phyloP scores from a whole-genome alignment of 30 jellyfish, hydroid and myxozoan species.

The Cassiopea xamachana region DNA sequence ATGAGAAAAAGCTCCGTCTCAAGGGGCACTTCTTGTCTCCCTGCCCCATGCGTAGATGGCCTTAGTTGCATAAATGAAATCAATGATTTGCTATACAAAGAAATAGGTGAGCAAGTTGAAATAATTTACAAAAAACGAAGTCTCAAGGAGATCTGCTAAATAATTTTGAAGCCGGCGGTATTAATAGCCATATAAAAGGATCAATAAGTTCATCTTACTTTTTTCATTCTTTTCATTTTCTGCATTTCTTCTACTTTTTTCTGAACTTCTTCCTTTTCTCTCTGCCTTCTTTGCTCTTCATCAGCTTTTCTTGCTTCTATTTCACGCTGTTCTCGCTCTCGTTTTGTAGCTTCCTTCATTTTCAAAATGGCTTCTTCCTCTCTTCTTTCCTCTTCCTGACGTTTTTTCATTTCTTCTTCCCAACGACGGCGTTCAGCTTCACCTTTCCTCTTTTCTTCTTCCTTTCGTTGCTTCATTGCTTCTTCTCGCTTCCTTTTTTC shows the following conservation, averaged over 20 bases:
- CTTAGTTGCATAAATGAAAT: too few relatives aligned
- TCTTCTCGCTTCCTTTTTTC: conserved; percentile 56
- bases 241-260: conserved; percentile 90
- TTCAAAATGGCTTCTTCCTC: conserved; percentile 15
- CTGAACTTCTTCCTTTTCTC: conserved; percentile 70
- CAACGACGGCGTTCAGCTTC: conserved; percentile 60
- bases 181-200: not conserved
- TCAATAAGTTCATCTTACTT: conserved; percentile 27
- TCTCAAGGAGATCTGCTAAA: too few relatives aligned
- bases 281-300: conserved; percentile 43
- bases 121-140: too few relatives aligned
- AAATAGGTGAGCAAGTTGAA: too few relatives aligned
- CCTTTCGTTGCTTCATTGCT: conserved; percentile 41
- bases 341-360: conserved; percentile 8
- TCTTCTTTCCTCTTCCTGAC: conserved; percentile 39
- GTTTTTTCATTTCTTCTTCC: conserved; percentile 54
- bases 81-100: too few relatives aligned
- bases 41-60: too few relatives aligned
- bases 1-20: too few relatives aligned
- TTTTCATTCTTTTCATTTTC: conserved; percentile 70
- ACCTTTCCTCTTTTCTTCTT: conserved; percentile 51
- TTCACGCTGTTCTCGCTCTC: conserved; percentile 14
- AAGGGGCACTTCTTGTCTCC: too few relatives aligned
- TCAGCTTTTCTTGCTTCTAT: not conserved
- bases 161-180: too few relatives aligned